phyloP scores from a whole-genome alignment of 2,797 vertebrate species.

The Eospalax fontanierii region DNA sequence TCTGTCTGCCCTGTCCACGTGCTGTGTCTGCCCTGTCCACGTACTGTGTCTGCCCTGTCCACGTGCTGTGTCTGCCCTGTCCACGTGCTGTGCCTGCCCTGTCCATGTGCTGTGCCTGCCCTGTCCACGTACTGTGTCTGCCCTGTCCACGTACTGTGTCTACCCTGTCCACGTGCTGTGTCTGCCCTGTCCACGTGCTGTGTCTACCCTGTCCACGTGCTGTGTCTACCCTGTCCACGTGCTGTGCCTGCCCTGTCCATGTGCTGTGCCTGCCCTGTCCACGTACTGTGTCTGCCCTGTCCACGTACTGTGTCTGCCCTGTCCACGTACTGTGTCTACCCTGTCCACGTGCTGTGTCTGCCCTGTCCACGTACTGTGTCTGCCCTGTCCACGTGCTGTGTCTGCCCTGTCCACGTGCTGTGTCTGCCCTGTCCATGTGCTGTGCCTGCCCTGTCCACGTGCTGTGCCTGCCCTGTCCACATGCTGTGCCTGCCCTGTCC shows the following conservation, averaged over 20 bases:
- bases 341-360: not conserved
- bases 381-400: too few relatives aligned
- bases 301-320: not conserved
- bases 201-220: not conserved
- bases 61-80: not conserved
- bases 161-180: too few relatives aligned
- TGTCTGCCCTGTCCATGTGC: not conserved
- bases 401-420: not conserved
- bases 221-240: not conserved
- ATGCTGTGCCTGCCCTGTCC: too few relatives aligned
- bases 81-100: not conserved
- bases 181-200: not conserved
- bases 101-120: too few relatives aligned
- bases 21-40: not conserved
- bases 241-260: too few relatives aligned
- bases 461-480: too few relatives aligned
- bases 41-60: not conserved
- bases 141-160: not conserved
- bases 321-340: not conserved
- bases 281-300: not conserved
- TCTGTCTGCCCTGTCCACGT: not conserved
- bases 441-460: not conserved
- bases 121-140: not conserved
- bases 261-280: too few relatives aligned
- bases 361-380: not conserved